A percentile compares a stretch with the other conserved stretches of the same genome.
These are phyloP conservation scores for Scaptomyza cyrtandrae DNA, from an alignment of 2,888 invertebrate genomes.

Conservation along the genomic window DNA sequence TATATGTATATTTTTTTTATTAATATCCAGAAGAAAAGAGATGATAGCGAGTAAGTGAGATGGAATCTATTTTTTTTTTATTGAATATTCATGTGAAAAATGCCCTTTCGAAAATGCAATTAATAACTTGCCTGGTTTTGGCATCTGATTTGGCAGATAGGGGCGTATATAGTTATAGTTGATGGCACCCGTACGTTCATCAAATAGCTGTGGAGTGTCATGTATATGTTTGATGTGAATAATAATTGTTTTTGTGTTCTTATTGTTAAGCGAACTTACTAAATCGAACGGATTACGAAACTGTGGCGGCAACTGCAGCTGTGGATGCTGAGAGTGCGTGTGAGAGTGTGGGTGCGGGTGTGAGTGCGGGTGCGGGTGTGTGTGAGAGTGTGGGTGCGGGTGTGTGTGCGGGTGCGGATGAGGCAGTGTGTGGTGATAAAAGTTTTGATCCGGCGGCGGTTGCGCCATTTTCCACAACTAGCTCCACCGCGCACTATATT, in stretches of 20 bases:
- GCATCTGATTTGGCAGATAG: constrained; percentile 69
- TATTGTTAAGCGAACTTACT: constrained; percentile 55
- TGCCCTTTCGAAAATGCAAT: too few relatives aligned
- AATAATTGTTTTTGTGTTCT: constrained; percentile 8
- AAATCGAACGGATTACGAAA: constrained; percentile 77
- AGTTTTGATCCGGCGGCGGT: constrained; percentile 76
- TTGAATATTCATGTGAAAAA: too few relatives aligned
- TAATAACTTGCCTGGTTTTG: constrained; percentile 63
- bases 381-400: constrained; percentile 51
- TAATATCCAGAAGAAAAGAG: too few relatives aligned
- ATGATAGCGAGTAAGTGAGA: too few relatives aligned
- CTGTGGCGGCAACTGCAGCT: constrained; percentile 74
- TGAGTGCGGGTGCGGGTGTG: constrained; percentile 54
- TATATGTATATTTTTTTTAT: too few relatives aligned
- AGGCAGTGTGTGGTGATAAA: constrained; percentile 68
- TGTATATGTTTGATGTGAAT: too few relatives aligned
- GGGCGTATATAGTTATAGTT: constrained; percentile 77
- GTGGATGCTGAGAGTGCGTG: constrained; percentile 65
- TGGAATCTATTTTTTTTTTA: too few relatives aligned
- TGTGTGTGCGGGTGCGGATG: constrained; percentile 63
- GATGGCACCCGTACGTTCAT: constrained; percentile 72
- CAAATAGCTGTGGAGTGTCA: constrained; percentile 62
- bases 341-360: constrained; percentile 49
- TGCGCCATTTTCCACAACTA: constrained; percentile 75
- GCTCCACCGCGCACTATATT: constrained; percentile 34